These are phyloP conservation scores for Rallus crepitans DNA, from an alignment of 2,797 vertebrate genomes.

Conservation along the genomic window DNA sequence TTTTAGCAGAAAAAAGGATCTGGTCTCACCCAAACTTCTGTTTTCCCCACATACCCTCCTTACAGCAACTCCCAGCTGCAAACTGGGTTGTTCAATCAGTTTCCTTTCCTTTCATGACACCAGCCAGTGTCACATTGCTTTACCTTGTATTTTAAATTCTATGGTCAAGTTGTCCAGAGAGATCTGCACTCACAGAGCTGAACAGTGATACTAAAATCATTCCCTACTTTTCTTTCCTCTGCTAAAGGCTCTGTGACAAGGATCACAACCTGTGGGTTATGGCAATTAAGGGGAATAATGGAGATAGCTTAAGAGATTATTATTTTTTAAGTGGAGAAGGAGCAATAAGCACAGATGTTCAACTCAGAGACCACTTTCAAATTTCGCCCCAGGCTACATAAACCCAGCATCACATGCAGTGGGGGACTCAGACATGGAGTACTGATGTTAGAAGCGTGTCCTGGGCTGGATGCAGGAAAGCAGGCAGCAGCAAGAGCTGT, in stretches of 20 bases:
- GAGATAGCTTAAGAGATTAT: neutral
- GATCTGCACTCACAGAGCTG: neutral
- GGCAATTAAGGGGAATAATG: neutral
- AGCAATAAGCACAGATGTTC: neutral
- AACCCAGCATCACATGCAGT: neutral
- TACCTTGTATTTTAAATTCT: neutral
- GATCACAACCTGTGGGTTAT: neutral
- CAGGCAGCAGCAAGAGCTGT: neutral
- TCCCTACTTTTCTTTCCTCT: neutral
- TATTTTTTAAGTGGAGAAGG: neutral
- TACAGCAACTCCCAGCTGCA: neutral
- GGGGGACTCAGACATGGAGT: accelerated
- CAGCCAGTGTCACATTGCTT: neutral
- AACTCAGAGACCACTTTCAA: neutral
- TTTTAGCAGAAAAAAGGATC: neutral
- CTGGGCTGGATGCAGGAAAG: neutral
- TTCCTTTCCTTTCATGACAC: neutral
- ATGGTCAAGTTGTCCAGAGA: neutral
- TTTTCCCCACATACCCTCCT: neutral
- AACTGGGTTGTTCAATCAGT: neutral
- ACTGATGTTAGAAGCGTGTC: neutral
- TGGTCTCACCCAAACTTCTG: neutral
- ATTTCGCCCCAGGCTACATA: accelerated
- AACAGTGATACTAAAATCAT: neutral
- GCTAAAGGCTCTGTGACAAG: neutral